phyloP scores from a whole-genome alignment of 2,888 invertebrate genomes.

The Agrenia bidenticulata region DNA sequence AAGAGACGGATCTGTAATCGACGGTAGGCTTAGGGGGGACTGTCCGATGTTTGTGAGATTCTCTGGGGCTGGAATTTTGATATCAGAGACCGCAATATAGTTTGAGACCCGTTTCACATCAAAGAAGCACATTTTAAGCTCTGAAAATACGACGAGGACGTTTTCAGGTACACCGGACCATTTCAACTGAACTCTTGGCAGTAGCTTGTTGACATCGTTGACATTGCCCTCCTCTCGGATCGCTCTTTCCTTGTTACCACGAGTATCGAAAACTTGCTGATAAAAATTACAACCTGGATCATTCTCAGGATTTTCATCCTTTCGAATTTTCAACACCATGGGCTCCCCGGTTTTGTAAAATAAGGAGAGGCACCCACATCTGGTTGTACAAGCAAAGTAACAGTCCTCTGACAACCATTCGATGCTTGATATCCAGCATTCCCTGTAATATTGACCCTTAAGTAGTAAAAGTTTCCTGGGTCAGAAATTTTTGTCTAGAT shows the following conservation, averaged over 20 bases:
- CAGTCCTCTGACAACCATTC: conserved; percentile 31
- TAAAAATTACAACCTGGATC: neutral
- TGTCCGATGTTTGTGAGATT: too few relatives aligned
- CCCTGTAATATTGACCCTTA: neutral
- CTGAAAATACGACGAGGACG: neutral
- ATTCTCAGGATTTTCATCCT: neutral
- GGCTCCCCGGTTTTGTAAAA: conserved; percentile 24
- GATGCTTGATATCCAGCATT: conserved; percentile 17
- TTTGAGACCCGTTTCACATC: neutral
- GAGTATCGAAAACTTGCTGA: neutral
- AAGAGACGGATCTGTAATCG: too few relatives aligned
- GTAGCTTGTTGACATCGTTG: neutral
- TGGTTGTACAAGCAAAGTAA: conserved; percentile 26
- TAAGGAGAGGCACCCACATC: conserved; percentile 26
- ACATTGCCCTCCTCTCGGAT: neutral
- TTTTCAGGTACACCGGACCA: neutral
- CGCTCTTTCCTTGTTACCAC: neutral
- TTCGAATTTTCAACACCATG: conserved; percentile 10
- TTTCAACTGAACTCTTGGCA: neutral
- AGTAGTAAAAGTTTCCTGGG: neutral
- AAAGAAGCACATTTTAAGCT: neutral
- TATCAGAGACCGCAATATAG: neutral
- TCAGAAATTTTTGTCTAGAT: too few relatives aligned
- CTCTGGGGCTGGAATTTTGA: neutral
- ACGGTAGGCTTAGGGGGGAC: too few relatives aligned